Evolutionary conservation across 2,113 vertebrate species (phyloP), one percentile per base, ranked within the genome.

Genomic region (Fulica atra): DNA sequence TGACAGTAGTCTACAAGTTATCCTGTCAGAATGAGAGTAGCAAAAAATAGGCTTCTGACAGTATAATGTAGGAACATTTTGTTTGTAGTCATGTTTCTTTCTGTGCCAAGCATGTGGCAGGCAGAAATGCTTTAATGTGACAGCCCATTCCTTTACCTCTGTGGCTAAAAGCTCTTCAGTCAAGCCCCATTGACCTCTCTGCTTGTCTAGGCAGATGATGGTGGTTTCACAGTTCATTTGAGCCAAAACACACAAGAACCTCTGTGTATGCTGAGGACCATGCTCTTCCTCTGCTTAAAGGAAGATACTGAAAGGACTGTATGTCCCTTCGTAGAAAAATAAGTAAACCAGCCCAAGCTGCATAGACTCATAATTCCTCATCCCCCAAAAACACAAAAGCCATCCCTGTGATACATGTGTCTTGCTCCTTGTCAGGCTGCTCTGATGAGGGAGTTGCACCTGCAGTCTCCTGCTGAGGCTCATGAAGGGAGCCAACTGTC

Each of bases 21-120:
- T 93, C 54, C 85, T 97, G 95, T 96, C 92, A 96, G 78, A 91
- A 89, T 6, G 10, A 92, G 88, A 92, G 88, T 81, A 92, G 88
- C 91, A 94, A 94, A 96, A 95, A 95, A 96, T 81, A 93, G 91
- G 86, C 81, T 92, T 94, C 86, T 96, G 96, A 96, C 92, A 96
- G 92, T 77, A 65, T 89, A 96, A 95, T 56, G 91, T 80, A 92
- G 94, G 86, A 93, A 96, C 83, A 95, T 94, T 93, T 92, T 95
- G 92, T 94, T 94, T 95, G 93, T 89, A 93, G 93, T 79, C 95
- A 93, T 94, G 89, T 96, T 96, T 96, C 92, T 96, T 96, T 86
- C 92, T 74, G 72, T 72, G 73, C 88, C 77, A 94, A 91, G 86
- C 33, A 81, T 69, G 80, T 53, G 69, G 94, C 76, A 96, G 86